Evolutionary conservation across 2,113 vertebrate genomes (phyloP), one percentile per base, ranked within the genome.

Genomic region (Hiodon tergisus): DNA sequence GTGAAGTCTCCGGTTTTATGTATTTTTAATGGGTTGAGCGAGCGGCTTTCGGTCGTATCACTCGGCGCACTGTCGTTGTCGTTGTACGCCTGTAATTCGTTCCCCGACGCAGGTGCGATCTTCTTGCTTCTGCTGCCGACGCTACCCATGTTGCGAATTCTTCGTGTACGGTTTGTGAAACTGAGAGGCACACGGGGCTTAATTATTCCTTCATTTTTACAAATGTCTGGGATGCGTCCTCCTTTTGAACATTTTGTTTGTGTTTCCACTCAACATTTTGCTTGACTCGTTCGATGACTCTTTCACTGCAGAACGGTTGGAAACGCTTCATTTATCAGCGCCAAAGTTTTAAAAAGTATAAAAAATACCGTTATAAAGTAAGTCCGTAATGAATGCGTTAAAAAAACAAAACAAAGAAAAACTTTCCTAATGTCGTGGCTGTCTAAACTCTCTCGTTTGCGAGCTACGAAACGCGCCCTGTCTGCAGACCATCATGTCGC

Each of bases 121-220:
- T 76, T 92, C 73, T 88, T 91, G 31, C 85, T 82, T 70, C 87
- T 80, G 82, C 91, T 91, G 10, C 83, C 81, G 0, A 85, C 84
- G 74, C 81, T 87, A 58, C 91, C 91, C 91, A 91, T 92, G 65
- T 73, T 80, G 10, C 47, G 61, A 54, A 7, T 9, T 1, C 31
- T 31, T 31, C 31, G 31, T 31, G 31, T 31, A 31, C 31, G 31
- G 31, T 31, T 31, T 31, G 31, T 31, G 31, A 31, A 66, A 17
- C 2, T 71, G 76, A 74, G 3, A 10, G 59, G 53, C 8, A 72
- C 54, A 0, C 8, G 50, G 68, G 67, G 73, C 10, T 48, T 8
- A 16, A 46, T 7, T 69, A 62, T 3, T 50, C 14, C 46, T 59
- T 31, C 70, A 72, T 72, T 59, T 61, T 16, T 14, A 5, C 54